phyloP scores from a whole-genome alignment of 2,888 invertebrate genomes.

The Scaptomyza polygonia region DNA sequence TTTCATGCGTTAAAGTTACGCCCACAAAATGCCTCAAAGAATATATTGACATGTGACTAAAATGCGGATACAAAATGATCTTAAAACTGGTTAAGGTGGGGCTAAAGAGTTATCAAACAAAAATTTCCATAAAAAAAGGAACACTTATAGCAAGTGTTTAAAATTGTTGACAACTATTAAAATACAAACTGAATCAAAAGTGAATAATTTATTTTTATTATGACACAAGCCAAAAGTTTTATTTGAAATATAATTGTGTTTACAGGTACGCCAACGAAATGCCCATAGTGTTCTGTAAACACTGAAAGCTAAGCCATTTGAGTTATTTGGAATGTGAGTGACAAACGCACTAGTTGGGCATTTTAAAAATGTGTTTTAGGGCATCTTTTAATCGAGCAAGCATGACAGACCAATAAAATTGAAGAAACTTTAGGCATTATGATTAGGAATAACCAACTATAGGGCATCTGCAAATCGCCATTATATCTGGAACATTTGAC shows the following conservation, averaged over 20 bases:
- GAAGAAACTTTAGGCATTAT: too few species aligned
- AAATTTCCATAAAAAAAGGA: not conserved
- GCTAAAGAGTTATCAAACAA: constrained; percentile 17
- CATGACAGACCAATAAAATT: not conserved
- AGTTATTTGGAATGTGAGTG: not conserved
- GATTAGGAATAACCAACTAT: too few species aligned
- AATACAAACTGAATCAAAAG: not conserved
- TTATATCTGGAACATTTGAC: too few species aligned
- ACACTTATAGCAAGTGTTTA: not conserved
- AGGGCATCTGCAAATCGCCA: too few species aligned
- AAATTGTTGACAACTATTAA: not conserved
- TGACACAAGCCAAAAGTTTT: too few species aligned
- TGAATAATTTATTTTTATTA: too few species aligned
- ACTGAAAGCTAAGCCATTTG: not conserved
- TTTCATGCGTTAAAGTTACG: constrained; percentile 59
- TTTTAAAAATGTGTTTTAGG: not conserved
- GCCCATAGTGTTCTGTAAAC: not conserved
- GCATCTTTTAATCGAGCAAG: not conserved
- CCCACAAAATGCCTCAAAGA: constrained; percentile 50
- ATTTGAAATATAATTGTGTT: too few species aligned
- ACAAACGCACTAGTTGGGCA: too few species aligned
- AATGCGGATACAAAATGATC: constrained; percentile 37
- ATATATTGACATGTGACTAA: constrained; percentile 73
- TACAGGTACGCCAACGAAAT: not conserved
- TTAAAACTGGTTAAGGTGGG: not conserved